Evolutionary conservation across 2,797 vertebrate genomes (phyloP).

Genomic region (Chelidonichthys spinosus): DNA sequence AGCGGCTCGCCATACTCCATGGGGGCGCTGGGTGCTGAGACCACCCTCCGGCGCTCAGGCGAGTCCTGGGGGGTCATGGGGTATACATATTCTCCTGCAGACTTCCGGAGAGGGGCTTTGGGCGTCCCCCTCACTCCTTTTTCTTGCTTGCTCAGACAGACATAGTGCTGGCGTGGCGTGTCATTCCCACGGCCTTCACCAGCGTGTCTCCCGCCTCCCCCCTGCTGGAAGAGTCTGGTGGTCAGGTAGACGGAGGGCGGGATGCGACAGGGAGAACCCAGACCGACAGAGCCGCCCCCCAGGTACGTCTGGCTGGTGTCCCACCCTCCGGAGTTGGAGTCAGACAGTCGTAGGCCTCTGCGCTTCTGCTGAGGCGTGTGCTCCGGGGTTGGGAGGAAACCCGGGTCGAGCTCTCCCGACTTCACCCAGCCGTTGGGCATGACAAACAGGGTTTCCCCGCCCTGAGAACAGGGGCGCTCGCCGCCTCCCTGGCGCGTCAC

Average conservation of each 20-base stretch:
- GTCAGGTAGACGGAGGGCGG: constrained; percentile 88
- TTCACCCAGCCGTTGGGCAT: constrained; percentile 97
- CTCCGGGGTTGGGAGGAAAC: constrained; percentile 94
- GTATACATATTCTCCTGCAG: constrained; percentile 90
- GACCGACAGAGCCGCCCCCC: constrained; percentile 83
- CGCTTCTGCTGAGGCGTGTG: constrained; percentile 96
- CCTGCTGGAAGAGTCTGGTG: constrained; percentile 85
- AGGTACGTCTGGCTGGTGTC: constrained; percentile 93
- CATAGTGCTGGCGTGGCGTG: constrained; percentile 87
- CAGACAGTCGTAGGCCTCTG: constrained; percentile 83
- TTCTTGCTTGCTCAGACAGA: constrained; percentile 85
- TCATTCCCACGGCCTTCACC: constrained; percentile 75
- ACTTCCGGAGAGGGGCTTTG: constrained; percentile 83
- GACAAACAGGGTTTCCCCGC: constrained; percentile 91
- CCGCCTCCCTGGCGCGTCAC: constrained; percentile 86
- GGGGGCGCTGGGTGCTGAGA: constrained; percentile 91
- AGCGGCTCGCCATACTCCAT: constrained; percentile 85
- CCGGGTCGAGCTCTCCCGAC: constrained; percentile 91
- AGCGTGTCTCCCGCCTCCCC: constrained; percentile 72
- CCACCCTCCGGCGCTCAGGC: constrained; percentile 91
- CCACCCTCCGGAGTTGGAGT: constrained; percentile 89
- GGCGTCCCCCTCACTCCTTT: constrained; percentile 78
- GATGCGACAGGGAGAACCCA: constrained; percentile 86
- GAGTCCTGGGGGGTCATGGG: constrained; percentile 92
- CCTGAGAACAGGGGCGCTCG: constrained; percentile 81